Percentiles rank a stretch among this genome's conserved stretches.
Conservation (phyloP, 2,113 vertebrate species). For the Himantopus leucocephalus region DNA sequence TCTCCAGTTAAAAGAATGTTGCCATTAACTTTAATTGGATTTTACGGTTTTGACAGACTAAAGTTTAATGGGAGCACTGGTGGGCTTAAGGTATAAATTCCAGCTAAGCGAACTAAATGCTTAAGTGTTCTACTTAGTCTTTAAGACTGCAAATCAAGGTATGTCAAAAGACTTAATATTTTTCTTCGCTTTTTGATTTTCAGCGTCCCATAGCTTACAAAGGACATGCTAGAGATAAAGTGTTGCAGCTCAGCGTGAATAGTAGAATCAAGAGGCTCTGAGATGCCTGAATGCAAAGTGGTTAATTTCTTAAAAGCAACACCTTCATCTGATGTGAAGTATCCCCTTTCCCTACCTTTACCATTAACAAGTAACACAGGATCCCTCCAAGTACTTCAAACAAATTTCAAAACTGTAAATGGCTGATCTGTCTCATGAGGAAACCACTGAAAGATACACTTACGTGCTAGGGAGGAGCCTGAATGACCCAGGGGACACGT, state of each 20-base stretch:
- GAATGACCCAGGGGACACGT: background rate
- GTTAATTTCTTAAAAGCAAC: background rate
- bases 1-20: background rate
- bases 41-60: background rate
- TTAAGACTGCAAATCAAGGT: background rate
- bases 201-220: background rate
- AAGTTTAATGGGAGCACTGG: background rate
- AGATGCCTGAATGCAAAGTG: background rate
- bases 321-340: background rate
- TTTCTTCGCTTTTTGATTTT: constrained; percentile 18
- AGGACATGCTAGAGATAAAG: background rate
- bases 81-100: background rate
- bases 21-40: background rate
- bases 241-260: background rate
- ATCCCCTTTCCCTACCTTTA: background rate
- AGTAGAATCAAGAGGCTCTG: background rate
- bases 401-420: background rate
- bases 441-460: background rate
- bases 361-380: background rate
- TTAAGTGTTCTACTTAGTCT: background rate
- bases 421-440: background rate
- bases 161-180: background rate
- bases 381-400: background rate
- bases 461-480: background rate
- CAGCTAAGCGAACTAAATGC: background rate